Evolutionary conservation across 2,113 vertebrate species (phyloP).

Genomic region (Bambusicola thoracicus): DNA sequence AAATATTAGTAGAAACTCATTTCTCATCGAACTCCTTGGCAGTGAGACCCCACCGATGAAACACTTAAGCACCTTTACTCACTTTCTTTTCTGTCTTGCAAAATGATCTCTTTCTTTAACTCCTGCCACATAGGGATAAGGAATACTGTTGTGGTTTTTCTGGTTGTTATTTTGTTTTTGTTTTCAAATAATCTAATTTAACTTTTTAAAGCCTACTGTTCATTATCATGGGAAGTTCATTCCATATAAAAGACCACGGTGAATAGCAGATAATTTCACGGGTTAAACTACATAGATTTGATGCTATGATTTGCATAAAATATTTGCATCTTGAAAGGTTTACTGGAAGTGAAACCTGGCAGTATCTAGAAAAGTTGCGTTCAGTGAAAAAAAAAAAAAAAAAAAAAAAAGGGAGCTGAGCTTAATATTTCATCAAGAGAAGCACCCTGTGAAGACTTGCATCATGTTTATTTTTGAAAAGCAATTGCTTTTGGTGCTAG

Average conservation of each 20-base stretch:
- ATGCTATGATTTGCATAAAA: neutral
- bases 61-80: neutral
- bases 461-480: constrained; percentile 54
- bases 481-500: constrained; percentile 67
- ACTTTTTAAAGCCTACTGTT: neutral
- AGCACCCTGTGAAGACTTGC: constrained; percentile 61
- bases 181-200: neutral
- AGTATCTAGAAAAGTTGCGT: neutral
- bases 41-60: neutral
- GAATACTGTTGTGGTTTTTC: neutral
- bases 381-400: neutral
- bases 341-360: neutral
- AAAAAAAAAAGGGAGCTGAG: neutral
- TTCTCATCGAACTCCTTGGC: neutral
- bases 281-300: neutral
- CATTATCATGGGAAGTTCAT: neutral
- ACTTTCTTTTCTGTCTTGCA: neutral
- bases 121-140: neutral
- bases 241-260: neutral
- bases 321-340: constrained; percentile 25
- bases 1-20: neutral
- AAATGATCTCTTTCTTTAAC: neutral
- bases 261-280: constrained; percentile 5
- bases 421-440: constrained; percentile 34
- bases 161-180: neutral